Percentiles rank a stretch among this genome's conserved stretches.
phyloP scores from a whole-genome alignment of 2,888 invertebrate genomes.

The Metalampra italica region DNA sequence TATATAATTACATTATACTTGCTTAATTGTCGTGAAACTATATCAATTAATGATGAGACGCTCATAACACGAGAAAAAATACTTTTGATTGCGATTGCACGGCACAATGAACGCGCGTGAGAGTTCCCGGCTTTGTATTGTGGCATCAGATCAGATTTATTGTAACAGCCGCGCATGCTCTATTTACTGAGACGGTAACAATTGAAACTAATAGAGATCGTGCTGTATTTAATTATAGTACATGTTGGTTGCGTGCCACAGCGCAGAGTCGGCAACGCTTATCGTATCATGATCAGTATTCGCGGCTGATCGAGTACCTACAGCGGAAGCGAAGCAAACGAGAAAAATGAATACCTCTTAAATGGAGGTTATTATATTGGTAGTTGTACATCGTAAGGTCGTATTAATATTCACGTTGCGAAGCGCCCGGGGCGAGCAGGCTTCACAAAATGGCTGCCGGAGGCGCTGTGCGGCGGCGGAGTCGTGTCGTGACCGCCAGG shows the following conservation, averaged over 20 bases:
- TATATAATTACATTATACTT: constrained; percentile 21
- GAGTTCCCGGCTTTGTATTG: constrained; percentile 58
- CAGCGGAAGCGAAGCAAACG: constrained; percentile 44
- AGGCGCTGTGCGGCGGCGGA: constrained; percentile 50
- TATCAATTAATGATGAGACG: constrained; percentile 46
- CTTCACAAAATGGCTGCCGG: constrained; percentile 74
- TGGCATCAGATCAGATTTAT: constrained; percentile 60
- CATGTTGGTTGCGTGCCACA: constrained; percentile 54
- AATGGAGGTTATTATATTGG: constrained; percentile 41
- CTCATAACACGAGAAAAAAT: constrained; percentile 51
- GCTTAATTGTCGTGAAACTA: constrained; percentile 56
- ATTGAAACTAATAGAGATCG: constrained; percentile 70
- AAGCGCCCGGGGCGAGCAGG: constrained; percentile 53
- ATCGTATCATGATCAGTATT: constrained; percentile 53
- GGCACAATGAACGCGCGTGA: constrained; percentile 65
- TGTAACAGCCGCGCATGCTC: constrained; percentile 63
- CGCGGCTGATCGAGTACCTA: constrained; percentile 43
- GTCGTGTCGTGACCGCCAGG: constrained; percentile 75
- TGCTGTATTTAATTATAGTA: constrained; percentile 62
- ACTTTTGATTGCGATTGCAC: constrained; percentile 63
- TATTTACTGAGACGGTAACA: constrained; percentile 65
- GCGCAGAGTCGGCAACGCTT: constrained; percentile 45
- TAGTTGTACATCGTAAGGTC: constrained; percentile 47
- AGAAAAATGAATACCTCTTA: constrained; percentile 31
- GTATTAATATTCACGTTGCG: constrained; percentile 65